Conservation (phyloP, 1,140 invertebrate species). For the Ceratina australensis region DNA sequence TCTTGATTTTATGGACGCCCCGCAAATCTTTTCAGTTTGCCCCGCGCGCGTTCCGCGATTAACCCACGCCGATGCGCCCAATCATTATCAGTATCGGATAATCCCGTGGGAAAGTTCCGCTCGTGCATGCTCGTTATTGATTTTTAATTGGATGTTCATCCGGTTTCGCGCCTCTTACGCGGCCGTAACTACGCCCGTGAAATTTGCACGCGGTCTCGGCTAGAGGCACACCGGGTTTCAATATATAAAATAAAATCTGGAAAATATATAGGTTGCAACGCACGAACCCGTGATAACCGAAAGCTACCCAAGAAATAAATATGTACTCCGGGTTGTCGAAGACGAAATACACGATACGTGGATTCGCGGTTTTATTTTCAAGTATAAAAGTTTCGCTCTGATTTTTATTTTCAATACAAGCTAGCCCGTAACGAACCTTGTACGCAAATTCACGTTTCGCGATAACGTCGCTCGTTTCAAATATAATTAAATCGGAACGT, state of each 20-base stretch:
- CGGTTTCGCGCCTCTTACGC: neutral
- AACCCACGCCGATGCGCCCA: neutral
- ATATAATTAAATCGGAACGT: neutral
- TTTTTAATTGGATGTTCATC: conserved; percentile 26
- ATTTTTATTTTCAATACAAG: conserved; percentile 19
- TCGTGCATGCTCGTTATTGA: neutral
- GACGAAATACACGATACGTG: neutral
- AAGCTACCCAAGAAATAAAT: neutral
- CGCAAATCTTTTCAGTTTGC: conserved; percentile 28
- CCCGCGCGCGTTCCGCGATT: neutral
- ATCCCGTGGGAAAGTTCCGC: neutral
- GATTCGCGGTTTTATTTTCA: no score
- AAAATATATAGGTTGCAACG: neutral
- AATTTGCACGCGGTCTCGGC: no score
- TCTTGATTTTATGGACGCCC: conserved; percentile 48
- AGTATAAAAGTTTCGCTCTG: conserved; percentile 1
- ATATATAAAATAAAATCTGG: neutral
- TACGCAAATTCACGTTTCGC: neutral
- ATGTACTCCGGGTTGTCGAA: neutral
- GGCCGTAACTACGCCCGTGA: neutral
- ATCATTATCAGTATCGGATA: conserved; percentile 34
- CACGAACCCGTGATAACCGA: neutral
- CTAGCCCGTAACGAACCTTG: conserved; percentile 17
- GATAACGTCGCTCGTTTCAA: conserved; percentile 5
- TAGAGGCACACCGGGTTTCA: neutral